These are phyloP conservation scores for Aramus guarauna DNA, from an alignment of 2,113 vertebrate species.

Conservation along the genomic window DNA sequence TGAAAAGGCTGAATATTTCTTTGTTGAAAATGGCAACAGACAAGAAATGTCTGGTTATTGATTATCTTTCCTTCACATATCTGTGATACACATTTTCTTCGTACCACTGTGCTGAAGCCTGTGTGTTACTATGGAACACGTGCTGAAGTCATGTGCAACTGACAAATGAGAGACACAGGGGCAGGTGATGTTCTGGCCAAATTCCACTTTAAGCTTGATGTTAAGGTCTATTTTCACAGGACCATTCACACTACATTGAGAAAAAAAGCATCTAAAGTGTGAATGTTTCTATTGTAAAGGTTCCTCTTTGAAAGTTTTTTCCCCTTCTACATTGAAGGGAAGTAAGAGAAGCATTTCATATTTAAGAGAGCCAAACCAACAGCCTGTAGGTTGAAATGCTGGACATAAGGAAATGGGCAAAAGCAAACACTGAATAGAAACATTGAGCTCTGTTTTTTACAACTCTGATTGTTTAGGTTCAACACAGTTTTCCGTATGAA, in stretches of 20 bases:
- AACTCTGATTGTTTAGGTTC: neutral
- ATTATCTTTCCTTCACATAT: neutral
- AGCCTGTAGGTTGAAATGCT: neutral
- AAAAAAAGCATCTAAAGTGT: neutral
- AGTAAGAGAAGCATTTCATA: neutral
- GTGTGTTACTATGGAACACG: neutral
- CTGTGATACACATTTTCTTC: neutral
- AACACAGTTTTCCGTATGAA: neutral
- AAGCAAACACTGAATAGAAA: neutral
- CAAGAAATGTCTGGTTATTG: neutral
- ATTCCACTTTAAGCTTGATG: neutral
- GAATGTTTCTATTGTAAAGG: neutral
- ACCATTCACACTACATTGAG: neutral
- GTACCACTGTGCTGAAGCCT: neutral
- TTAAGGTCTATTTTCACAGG: neutral
- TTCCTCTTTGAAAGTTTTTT: neutral
- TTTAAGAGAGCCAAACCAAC: neutral
- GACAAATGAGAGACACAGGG: accelerated
- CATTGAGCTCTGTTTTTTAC: neutral
- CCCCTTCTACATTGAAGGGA: neutral
- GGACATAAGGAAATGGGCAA: neutral
- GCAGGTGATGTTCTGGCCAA: neutral
- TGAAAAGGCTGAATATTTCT: neutral
- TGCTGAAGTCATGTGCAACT: neutral
- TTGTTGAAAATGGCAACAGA: neutral